These are phyloP conservation scores for Acleris sparsana DNA, from an alignment of 2,888 invertebrate genomes.

Conservation along the genomic window DNA sequence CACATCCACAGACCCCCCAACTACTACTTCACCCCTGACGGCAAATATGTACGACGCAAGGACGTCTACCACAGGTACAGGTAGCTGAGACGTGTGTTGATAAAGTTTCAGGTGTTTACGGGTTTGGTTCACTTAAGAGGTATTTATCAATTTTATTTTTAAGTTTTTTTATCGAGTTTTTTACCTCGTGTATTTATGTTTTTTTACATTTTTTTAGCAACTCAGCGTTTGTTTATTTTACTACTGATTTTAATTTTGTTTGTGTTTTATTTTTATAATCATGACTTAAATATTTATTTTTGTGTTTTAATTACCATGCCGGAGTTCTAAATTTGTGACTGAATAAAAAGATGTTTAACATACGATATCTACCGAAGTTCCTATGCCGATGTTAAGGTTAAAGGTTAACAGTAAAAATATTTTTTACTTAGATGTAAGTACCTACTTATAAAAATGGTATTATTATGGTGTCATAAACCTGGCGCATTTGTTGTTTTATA, in stretches of 20 bases:
- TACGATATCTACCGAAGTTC: slow-evolving; percentile 24
- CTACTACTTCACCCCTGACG: slow-evolving; percentile 77
- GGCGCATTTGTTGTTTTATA: too few relatives aligned
- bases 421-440: slow-evolving; percentile 12
- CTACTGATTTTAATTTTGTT: not conserved
- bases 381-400: slow-evolving; percentile 19
- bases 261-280: slow-evolving; percentile 14
- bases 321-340: slow-evolving; percentile 11
- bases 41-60: slow-evolving; percentile 77
- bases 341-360: not conserved
- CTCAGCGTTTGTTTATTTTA: not conserved
- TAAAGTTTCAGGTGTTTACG: slow-evolving; percentile 2
- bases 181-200: not conserved
- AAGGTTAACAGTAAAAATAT: not conserved
- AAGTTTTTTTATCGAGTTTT: slow-evolving; percentile 25
- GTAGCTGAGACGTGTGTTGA: slow-evolving; percentile 52
- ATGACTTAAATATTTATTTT: not conserved
- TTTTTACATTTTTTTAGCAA: not conserved
- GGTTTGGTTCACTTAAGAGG: not conserved
- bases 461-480: too few relatives aligned
- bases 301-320: slow-evolving; percentile 13
- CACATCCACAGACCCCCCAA: slow-evolving; percentile 77
- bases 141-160: slow-evolving; percentile 8
- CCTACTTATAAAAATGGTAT: not conserved
- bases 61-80: slow-evolving; percentile 77